phyloP scores from a whole-genome alignment of 2,113 vertebrate genomes.

The Argyrosomus japonicus region DNA sequence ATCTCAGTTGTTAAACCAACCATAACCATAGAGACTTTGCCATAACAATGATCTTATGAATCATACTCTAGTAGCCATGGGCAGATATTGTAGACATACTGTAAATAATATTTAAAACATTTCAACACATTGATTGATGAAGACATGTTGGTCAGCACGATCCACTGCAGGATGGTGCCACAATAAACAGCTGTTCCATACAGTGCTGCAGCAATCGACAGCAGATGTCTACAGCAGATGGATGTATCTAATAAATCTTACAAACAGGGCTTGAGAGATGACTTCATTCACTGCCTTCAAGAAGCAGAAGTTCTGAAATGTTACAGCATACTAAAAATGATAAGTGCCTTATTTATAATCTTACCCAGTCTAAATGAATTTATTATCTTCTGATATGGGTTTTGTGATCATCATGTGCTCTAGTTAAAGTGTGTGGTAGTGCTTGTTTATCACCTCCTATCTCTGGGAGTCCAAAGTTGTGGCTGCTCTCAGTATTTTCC shows the following conservation, averaged over 20 bases:
- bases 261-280: neutral
- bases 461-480: neutral
- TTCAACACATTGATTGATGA: neutral
- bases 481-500: neutral
- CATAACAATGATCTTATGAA: neutral
- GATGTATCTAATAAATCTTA: neutral
- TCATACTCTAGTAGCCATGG: neutral
- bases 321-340: neutral
- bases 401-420: neutral
- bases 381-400: neutral
- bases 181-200: neutral
- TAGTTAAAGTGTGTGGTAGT: neutral
- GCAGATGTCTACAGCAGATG: neutral
- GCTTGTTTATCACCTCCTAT: neutral
- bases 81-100: no score
- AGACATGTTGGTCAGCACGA: neutral
- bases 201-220: neutral
- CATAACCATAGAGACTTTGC: no score
- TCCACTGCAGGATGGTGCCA: neutral
- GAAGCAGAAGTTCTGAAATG: neutral
- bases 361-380: neutral
- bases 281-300: neutral
- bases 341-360: neutral
- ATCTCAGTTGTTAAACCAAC: no score
- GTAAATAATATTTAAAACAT: neutral